phyloP scores from a whole-genome alignment of 1,140 invertebrate genomes.

The Agrypnia vestita region DNA sequence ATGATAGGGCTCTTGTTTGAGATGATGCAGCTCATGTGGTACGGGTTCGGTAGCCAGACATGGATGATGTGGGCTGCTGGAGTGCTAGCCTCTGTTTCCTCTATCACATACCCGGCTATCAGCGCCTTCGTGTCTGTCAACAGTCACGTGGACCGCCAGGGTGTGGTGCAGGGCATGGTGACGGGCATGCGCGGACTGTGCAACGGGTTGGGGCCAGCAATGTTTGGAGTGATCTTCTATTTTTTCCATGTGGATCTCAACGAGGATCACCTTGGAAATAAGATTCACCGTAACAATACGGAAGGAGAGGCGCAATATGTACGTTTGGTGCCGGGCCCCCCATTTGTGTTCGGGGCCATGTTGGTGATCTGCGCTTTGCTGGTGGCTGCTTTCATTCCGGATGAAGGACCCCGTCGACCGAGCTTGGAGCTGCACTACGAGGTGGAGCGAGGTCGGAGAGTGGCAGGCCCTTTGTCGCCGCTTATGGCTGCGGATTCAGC shows the following conservation, averaged over 20 bases:
- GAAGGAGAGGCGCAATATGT: conserved; percentile 66
- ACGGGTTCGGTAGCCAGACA: conserved; percentile 85
- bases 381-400: conserved; percentile 93
- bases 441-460: conserved; percentile 82
- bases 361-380: conserved; percentile 96
- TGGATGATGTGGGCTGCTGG: conserved; percentile 99
- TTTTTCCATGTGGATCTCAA: conserved; percentile 98
- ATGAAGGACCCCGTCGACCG: conserved; percentile 73
- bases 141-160: conserved; percentile 97
- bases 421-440: conserved; percentile 85
- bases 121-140: conserved; percentile 98
- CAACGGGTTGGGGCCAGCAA: conserved; percentile 93
- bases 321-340: conserved; percentile 95
- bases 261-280: conserved; percentile 74
- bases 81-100: conserved; percentile 93
- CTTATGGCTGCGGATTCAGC: conserved; percentile 85
- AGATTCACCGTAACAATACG: conserved; percentile 62
- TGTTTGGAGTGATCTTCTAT: conserved; percentile 99
- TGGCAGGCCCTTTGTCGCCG: conserved; percentile 84
- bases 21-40: conserved; percentile 97
- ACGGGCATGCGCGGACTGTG: conserved; percentile 96
- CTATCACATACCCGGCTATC: conserved; percentile 98
- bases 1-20: conserved; percentile 97
- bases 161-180: conserved; percentile 98
- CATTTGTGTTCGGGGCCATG: conserved; percentile 98